phyloP scores from a whole-genome alignment of 1,140 invertebrate species.

The Orussus abietinus region DNA sequence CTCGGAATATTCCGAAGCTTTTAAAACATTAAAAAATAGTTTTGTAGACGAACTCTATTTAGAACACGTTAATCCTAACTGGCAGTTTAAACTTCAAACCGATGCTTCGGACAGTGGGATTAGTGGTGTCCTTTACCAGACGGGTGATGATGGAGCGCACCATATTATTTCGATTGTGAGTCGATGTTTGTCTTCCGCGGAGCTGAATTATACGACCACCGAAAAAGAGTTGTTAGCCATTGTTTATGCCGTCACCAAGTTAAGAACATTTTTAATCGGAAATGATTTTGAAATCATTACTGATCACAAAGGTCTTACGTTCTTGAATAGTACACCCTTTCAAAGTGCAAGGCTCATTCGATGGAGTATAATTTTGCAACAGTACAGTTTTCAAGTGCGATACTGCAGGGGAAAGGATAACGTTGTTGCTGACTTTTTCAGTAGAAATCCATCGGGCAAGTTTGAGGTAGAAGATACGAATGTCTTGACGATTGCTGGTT shows the following conservation, averaged over 20 bases:
- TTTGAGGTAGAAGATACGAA: background rate
- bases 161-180: too few relatives aligned
- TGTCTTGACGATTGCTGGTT: background rate
- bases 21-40: too few relatives aligned
- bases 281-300: slow-evolving; percentile 35
- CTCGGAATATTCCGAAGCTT: too few relatives aligned
- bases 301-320: slow-evolving; percentile 48
- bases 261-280: slow-evolving; percentile 24
- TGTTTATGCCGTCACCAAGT: slow-evolving; percentile 30
- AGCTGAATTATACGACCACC: slow-evolving; percentile 21
- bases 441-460: background rate
- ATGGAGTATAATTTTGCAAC: slow-evolving; percentile 42
- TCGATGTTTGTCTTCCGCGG: background rate
- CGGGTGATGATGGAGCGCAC: too few relatives aligned
- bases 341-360: slow-evolving; percentile 38
- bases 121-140: too few relatives aligned
- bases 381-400: slow-evolving; percentile 39
- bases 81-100: too few relatives aligned
- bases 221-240: slow-evolving; percentile 35
- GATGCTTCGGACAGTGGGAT: too few relatives aligned
- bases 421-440: too few relatives aligned
- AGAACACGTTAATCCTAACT: too few relatives aligned
- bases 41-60: too few relatives aligned
- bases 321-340: slow-evolving; percentile 40
- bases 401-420: slow-evolving; percentile 23